These are phyloP conservation scores for Gouania willdenowi DNA, from an alignment of 2,797 vertebrate genomes.

Conservation along the genomic window DNA sequence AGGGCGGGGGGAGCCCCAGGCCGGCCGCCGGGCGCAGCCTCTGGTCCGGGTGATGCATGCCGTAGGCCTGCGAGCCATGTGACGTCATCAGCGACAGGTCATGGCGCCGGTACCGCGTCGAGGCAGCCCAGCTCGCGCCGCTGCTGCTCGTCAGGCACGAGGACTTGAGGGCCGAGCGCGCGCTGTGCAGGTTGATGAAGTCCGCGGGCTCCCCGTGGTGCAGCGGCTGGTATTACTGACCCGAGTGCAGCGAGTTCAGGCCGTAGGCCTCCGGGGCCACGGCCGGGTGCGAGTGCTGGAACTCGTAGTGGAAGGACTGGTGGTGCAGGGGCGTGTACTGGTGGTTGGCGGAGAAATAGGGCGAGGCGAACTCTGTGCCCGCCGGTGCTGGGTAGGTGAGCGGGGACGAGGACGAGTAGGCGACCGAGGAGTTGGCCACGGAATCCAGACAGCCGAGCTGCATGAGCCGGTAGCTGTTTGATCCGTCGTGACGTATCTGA, in stretches of 20 bases:
- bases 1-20: constrained; percentile 86
- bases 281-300: constrained; percentile 97
- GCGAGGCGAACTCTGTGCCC: constrained; percentile 94
- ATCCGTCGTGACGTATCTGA: constrained; percentile 99
- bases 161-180: constrained; percentile 93
- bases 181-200: constrained; percentile 98
- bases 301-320: constrained; percentile 99
- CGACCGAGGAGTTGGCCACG: constrained; percentile 99
- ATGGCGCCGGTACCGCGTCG: constrained; percentile 96
- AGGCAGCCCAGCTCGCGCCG: constrained; percentile 96
- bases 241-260: constrained; percentile 94
- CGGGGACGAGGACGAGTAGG: constrained; percentile 97
- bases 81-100: constrained; percentile 97
- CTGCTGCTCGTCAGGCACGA: constrained; percentile 98
- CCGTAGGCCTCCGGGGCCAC: constrained; percentile 98
- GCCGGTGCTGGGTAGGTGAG: constrained; percentile 94
- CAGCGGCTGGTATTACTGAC: constrained; percentile 98
- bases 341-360: constrained; percentile 97
- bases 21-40: constrained; percentile 93
- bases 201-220: constrained; percentile 93
- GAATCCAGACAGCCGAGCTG: constrained; percentile 99
- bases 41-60: constrained; percentile 97
- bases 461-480: constrained; percentile 99
- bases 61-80: constrained; percentile 94
- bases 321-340: constrained; percentile 98